Base-by-base conservation (phyloP, 2,888 invertebrate genomes). In the Yponomeuta sedellus region DNA sequence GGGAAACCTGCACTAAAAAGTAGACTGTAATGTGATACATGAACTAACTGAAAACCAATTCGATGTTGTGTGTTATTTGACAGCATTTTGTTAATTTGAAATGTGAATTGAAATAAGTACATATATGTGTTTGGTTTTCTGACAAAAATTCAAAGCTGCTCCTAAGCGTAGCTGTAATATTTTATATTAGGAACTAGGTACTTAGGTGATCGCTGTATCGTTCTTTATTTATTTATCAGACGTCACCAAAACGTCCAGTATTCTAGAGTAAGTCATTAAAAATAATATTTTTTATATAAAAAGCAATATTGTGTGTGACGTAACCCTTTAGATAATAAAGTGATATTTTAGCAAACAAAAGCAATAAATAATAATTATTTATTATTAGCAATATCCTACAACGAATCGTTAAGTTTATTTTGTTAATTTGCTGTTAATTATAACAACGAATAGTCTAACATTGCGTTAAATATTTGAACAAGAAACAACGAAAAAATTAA, bases 1-100 rank as follows among this genome's bases (percentile, higher is more conserved):
- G 34, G 34, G 16, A 52, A 52, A 52, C 16, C 10, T 4, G 8
- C 44, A 52, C 44, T 52, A 52, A 52, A 52, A 16, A 16, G 12
- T 52, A 52, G 44, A 52, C 44, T 52, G 44, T 52, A 52, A 52
- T 52, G 44, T 52, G 44, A 52, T 52, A 52, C 44, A 52, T 52
- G 16, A 52, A 52, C 44, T 16, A 52, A 52, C 44, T 52, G 44
- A 52, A 52, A 52, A 52, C 44, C 44, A 44, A 44, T 52, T 52
- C 16, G 44, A 52, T 52, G 44, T 52, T 52, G 44, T 52, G 44
- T 52, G 44, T 52, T 16, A 12, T 52, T 52, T 52, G 16, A 52
- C 12, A 16, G 44, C 12, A 52, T 52, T 52, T 52, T 2, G 16
- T 12, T 52, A 52, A 52, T 52, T 52, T 52, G 2, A 52, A 16